A percentile compares a stretch with the other conserved stretches of the same genome.
These are phyloP conservation scores for Halcyon smyrnensis DNA, from an alignment of 2,797 vertebrate genomes.

Conservation along the genomic window DNA sequence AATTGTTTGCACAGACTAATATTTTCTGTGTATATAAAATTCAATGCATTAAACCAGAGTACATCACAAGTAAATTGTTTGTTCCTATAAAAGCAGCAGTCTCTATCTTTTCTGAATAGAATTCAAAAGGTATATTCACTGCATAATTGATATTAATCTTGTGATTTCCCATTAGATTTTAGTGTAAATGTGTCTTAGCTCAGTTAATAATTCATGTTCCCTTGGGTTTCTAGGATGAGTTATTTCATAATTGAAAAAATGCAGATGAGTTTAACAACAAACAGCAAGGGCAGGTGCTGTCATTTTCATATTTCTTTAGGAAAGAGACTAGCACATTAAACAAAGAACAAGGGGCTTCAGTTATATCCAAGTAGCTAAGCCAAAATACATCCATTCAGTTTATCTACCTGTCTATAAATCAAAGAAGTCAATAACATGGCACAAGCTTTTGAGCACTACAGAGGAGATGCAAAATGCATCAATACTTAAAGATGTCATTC, in stretches of 20 bases:
- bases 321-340: constrained; percentile 19
- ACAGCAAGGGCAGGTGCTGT: neutral
- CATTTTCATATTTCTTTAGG: neutral
- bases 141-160: constrained; percentile 19
- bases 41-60: neutral
- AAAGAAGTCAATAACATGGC: neutral
- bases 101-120: neutral
- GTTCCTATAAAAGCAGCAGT: neutral
- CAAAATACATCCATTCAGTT: neutral
- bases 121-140: neutral
- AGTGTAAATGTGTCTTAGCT: neutral
- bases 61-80: neutral
- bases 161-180: constrained; percentile 46
- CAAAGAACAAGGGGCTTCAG: constrained; percentile 1
- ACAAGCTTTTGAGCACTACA: neutral
- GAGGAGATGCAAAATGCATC: neutral
- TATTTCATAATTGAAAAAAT: constrained; percentile 67
- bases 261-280: constrained; percentile 52
- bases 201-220: constrained; percentile 38
- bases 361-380: constrained; percentile 23
- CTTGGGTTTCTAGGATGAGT: constrained; percentile 33
- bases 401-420: neutral
- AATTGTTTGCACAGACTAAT: neutral
- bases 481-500: neutral
- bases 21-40: neutral